Percentiles rank a stretch among this genome's conserved stretches.
Conservation (phyloP, 2,113 vertebrate genomes). For the Lynx canadensis region DNA sequence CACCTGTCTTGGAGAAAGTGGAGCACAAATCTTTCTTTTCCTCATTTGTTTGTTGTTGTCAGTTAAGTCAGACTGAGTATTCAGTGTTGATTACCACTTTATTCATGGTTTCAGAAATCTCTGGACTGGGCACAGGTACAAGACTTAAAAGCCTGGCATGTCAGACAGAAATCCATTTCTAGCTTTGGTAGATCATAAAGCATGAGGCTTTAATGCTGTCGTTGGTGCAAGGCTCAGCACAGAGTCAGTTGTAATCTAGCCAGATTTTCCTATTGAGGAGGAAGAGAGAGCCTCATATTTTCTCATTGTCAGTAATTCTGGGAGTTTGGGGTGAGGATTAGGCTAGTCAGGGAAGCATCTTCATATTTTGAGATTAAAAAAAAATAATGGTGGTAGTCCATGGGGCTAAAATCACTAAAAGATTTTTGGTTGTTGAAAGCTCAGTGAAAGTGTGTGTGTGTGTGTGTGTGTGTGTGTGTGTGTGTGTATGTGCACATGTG, state of each 20-base stretch:
- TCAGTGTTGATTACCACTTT: conserved; percentile 58
- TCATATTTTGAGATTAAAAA: conserved; percentile 9
- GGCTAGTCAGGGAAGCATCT: neutral
- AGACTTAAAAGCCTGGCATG: conserved; percentile 65
- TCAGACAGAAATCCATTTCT: conserved; percentile 70
- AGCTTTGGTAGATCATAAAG: conserved; percentile 67
- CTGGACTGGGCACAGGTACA: conserved; percentile 70
- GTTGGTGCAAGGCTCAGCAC: conserved; percentile 29
- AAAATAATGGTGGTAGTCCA: neutral
- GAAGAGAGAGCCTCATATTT: neutral
- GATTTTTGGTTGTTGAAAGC: neutral
- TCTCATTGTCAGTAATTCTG: conserved; percentile 26
- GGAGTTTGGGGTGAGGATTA: neutral
- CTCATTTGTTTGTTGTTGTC: conserved; percentile 28
- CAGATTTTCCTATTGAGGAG: conserved; percentile 34
- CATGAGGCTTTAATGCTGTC: conserved; percentile 56
- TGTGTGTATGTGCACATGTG: no score
- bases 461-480: neutral
- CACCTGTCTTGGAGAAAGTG: conserved; percentile 28
- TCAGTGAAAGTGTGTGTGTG: neutral
- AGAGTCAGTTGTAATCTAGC: conserved; percentile 37
- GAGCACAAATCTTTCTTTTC: conserved; percentile 51
- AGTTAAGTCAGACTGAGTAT: conserved; percentile 48
- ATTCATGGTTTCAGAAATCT: conserved; percentile 67
- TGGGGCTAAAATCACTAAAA: conserved; percentile 9